phyloP scores from a whole-genome alignment of 2,113 vertebrate species.

The Eulemur macaco region DNA sequence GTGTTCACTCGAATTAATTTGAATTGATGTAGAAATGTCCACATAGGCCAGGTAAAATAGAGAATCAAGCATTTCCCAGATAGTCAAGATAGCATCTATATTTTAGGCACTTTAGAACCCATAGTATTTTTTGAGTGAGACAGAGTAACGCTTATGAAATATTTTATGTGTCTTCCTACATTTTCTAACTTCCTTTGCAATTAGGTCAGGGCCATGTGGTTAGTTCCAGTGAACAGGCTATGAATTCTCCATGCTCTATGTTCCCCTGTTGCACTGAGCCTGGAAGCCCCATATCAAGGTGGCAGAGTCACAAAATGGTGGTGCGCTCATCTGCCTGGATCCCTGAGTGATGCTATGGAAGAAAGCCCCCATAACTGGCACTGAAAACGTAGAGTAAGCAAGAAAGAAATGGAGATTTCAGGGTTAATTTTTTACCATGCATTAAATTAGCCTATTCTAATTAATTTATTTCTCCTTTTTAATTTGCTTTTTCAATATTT shows the following conservation, averaged over 20 bases:
- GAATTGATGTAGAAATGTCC: neutral
- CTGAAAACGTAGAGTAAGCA: neutral
- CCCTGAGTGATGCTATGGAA: neutral
- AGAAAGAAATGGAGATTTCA: slow-evolving; percentile 12
- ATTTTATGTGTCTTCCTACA: neutral
- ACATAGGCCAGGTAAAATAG: neutral
- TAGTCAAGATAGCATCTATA: neutral
- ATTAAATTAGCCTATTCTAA: neutral
- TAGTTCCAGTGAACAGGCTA: neutral
- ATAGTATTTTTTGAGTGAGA: neutral
- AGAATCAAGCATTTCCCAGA: neutral
- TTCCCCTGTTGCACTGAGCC: neutral
- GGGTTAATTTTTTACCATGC: neutral
- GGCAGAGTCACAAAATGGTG: neutral
- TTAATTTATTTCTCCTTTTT: neutral
- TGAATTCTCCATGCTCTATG: neutral
- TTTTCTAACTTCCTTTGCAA: neutral
- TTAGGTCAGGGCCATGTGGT: neutral
- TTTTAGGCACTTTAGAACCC: neutral
- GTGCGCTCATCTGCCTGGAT: neutral
- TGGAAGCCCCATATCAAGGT: neutral
- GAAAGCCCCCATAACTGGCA: neutral
- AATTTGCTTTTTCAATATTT: slow-evolving; percentile 28
- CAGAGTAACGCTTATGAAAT: neutral
- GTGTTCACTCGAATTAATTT: slow-evolving; percentile 19